Evolutionary conservation across 2,888 invertebrate genomes (phyloP).

Genomic region (Aphrophora alni): DNA sequence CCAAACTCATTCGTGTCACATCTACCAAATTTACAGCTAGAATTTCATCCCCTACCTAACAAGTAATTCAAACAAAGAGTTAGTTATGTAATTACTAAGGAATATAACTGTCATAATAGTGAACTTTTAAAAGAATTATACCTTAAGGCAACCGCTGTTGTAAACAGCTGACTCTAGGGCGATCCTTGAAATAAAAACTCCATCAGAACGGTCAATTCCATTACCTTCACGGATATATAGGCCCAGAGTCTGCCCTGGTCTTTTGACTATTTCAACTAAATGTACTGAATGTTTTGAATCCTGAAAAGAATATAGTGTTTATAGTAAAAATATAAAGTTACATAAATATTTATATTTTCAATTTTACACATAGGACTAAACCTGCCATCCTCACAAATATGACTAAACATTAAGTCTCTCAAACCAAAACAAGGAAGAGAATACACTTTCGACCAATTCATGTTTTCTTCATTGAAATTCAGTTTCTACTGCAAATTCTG

Average conservation of each 20-base stretch:
- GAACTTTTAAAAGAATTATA: constrained; percentile 54
- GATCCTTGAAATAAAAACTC: constrained; percentile 97
- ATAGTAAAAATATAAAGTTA: too few relatives aligned
- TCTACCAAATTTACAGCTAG: constrained; percentile 97
- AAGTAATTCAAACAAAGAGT: not conserved
- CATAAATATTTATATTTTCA: too few relatives aligned
- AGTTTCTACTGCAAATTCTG: too few relatives aligned
- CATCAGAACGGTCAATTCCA: constrained; percentile 92
- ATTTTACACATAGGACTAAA: too few relatives aligned
- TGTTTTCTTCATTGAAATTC: too few relatives aligned
- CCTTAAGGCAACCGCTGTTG: constrained; percentile 94
- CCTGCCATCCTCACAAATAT: too few relatives aligned
- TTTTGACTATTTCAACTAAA: constrained; percentile 97
- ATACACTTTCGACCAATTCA: too few relatives aligned
- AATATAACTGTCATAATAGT: not conserved
- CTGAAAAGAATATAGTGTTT: constrained; percentile 56
- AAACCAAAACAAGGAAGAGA: too few relatives aligned
- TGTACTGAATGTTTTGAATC: constrained; percentile 81
- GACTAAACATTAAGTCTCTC: too few relatives aligned
- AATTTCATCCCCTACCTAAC: constrained; percentile 97
- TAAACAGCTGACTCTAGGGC: constrained; percentile 97
- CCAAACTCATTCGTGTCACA: constrained; percentile 96
- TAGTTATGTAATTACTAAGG: too few relatives aligned
- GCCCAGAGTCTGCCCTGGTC: constrained; percentile 97
- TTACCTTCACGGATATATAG: constrained; percentile 99